Evolutionary conservation across 2,113 vertebrate genomes (phyloP).

Genomic region (Muscicapa adusta): DNA sequence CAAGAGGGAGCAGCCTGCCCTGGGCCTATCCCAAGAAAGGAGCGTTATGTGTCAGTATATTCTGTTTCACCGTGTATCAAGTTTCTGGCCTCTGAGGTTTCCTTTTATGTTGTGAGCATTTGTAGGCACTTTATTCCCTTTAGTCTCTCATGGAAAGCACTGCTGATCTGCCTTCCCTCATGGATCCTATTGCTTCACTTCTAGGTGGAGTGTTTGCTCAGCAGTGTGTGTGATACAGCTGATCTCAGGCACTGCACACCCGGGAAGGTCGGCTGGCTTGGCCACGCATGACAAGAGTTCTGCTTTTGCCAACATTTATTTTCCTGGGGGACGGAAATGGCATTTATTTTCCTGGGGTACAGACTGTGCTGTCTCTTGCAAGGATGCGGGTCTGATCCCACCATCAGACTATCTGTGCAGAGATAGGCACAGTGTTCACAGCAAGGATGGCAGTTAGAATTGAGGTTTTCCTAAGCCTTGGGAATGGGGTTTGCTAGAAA

Average conservation of each 20-base stretch:
- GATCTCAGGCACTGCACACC: background rate
- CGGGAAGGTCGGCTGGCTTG: accelerated
- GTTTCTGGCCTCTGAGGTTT: background rate
- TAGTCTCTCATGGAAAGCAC: background rate
- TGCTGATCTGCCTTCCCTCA: background rate
- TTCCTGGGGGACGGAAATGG: background rate
- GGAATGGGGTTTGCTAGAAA: background rate
- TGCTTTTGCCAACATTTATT: background rate
- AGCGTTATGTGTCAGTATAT: background rate
- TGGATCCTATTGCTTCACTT: background rate
- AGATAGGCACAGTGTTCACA: accelerated
- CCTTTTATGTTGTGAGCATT: background rate
- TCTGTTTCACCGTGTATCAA: background rate
- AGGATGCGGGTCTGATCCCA: accelerated
- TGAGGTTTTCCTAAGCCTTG: background rate
- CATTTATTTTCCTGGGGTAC: background rate
- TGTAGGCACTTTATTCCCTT: background rate
- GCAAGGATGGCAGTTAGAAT: background rate
- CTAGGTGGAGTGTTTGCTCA: background rate
- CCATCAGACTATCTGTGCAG: too few species aligned
- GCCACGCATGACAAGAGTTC: accelerated
- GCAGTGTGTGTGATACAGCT: background rate
- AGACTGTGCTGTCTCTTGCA: accelerated
- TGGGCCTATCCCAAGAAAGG: background rate
- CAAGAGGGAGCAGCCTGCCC: background rate